Evolutionary conservation across 2,888 invertebrate species (phyloP).

Genomic region (Meganola albula): DNA sequence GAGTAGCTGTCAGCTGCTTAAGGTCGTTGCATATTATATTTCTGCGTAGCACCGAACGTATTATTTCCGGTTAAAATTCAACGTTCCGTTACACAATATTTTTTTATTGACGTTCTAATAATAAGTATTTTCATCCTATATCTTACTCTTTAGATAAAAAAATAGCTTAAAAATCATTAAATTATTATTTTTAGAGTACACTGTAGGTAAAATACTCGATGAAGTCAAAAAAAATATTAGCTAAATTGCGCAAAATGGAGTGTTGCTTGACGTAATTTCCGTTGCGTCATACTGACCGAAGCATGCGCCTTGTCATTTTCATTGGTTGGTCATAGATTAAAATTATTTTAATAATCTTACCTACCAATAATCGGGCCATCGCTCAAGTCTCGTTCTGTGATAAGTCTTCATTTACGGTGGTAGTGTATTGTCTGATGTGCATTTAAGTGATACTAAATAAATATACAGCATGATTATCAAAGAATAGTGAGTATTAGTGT

Average conservation of each 20-base stretch:
- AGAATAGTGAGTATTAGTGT: constrained; percentile 80
- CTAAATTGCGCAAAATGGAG: no score
- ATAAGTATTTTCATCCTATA: no score
- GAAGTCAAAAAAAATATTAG: no score
- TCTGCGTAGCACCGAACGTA: background rate
- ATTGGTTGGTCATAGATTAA: constrained; percentile 70
- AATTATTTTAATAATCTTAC: constrained; percentile 68
- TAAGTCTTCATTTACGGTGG: constrained; percentile 62
- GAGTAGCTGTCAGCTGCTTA: no score
- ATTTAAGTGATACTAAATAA: constrained; percentile 64
- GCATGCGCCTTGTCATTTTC: constrained; percentile 79
- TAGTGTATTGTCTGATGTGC: constrained; percentile 77
- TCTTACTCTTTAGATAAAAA: no score
- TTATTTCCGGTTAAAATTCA: no score
- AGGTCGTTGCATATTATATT: no score
- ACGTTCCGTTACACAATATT: no score
- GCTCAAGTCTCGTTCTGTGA: constrained; percentile 74
- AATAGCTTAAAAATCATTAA: no score
- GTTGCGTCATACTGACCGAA: constrained; percentile 78
- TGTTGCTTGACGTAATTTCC: constrained; percentile 79
- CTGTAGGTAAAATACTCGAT: constrained; percentile 10
- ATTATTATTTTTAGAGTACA: constrained; percentile 16
- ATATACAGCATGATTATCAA: constrained; percentile 82
- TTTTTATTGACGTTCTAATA: no score
- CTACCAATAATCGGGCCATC: constrained; percentile 62